Percentiles rank a stretch among this genome's conserved stretches.
Conservation (phyloP, 1,140 invertebrate species). For the Leptonema lineaticorne region DNA sequence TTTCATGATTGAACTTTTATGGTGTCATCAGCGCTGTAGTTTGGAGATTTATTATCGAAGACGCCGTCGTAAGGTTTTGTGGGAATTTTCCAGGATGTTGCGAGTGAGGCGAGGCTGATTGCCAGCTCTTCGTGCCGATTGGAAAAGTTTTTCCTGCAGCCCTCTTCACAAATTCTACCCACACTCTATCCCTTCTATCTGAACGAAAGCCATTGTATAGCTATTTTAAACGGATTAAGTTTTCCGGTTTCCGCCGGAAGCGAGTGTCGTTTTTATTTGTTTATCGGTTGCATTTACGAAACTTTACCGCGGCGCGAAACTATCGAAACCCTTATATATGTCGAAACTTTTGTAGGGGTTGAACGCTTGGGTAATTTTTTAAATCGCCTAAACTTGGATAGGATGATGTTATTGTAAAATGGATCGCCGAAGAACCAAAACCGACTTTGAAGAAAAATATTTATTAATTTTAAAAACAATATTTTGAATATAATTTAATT, state of each 20-base stretch:
- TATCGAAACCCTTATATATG: background rate
- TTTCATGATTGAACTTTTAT: slow-evolving; percentile 41
- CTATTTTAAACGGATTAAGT: slow-evolving; percentile 11
- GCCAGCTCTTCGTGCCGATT: slow-evolving; percentile 29
- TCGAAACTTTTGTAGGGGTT: no score
- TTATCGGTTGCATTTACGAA: slow-evolving; percentile 8
- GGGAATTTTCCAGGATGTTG: slow-evolving; percentile 14
- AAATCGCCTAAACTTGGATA: no score
- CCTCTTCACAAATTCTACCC: no score
- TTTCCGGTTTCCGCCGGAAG: slow-evolving; percentile 18
- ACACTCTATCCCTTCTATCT: no score
- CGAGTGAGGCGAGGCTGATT: slow-evolving; percentile 19
- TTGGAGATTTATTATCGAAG: slow-evolving; percentile 27
- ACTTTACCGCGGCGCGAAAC: background rate
- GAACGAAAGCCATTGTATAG: slow-evolving; percentile 19
- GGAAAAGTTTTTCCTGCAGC: slow-evolving; percentile 24
- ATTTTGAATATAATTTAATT: no score
- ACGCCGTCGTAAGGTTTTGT: slow-evolving; percentile 12
- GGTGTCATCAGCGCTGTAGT: slow-evolving; percentile 35
- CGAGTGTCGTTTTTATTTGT: slow-evolving; percentile 9
- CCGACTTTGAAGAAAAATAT: no score
- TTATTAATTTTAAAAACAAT: no score
- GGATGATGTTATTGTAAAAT: no score
- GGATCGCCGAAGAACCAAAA: no score
- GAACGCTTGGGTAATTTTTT: no score